These are phyloP conservation scores for Phaetusa simplex DNA, from an alignment of 2,113 vertebrate genomes.

Conservation along the genomic window DNA sequence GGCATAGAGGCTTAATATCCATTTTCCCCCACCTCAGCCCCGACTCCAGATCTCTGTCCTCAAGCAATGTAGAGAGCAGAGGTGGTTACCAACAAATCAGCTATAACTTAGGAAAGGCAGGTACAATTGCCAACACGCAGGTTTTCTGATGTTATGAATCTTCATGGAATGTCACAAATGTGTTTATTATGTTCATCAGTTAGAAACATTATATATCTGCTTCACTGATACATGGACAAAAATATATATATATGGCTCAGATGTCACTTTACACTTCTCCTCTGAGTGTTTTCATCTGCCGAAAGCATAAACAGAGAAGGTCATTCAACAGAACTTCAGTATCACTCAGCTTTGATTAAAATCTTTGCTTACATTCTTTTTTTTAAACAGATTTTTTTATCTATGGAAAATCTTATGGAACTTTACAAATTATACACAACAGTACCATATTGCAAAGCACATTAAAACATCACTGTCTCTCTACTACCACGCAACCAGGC, in stretches of 20 bases:
- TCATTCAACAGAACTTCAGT: background rate
- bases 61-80: background rate
- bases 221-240: background rate
- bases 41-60: background rate
- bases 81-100: background rate
- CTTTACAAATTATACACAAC: background rate
- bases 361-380: slow-evolving; percentile 9
- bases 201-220: background rate
- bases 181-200: background rate
- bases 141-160: background rate
- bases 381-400: background rate
- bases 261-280: background rate
- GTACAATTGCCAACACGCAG: background rate
- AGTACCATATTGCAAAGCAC: background rate
- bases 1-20: background rate
- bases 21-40: background rate
- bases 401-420: background rate
- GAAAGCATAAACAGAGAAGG: slow-evolving; percentile 21
- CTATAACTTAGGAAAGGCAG: background rate
- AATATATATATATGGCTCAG: background rate
- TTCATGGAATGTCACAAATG: background rate
- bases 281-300: slow-evolving; percentile 6
- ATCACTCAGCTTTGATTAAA: slow-evolving; percentile 25
- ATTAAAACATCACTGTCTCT: background rate
- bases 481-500: background rate